Evolutionary conservation across 2,797 vertebrate species (phyloP), one percentile per base, ranked within the genome.

Genomic region (Oryzias dopingdopingensis): DNA sequence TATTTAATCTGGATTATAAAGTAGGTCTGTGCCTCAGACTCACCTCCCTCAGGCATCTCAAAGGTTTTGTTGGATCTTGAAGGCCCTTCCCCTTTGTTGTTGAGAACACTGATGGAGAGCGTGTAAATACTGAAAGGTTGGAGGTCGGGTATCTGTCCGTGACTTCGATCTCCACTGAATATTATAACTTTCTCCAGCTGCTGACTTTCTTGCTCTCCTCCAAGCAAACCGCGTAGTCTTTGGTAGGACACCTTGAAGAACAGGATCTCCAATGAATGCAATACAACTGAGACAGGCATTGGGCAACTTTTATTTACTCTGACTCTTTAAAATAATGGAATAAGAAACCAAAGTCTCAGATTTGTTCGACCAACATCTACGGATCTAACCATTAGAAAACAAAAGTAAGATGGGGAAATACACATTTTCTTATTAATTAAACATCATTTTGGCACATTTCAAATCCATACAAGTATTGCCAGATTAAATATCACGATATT

Each of bases 21-120:
- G 26, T 6, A 29, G 5, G 18, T 22, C 0, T 1, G 17, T 4
- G 20, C 3, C 32, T 0, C 0, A 42, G 26, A 80, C 83, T 60
- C 90, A 99, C 97, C 96, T 96, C 96, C 96, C 87, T 98, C 95
- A 1, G 93, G 96, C 4, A 96, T 99, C 55, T 89, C 78, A 82
- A 98, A 96, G 17, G 55, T 77, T 82, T 86, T 86, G 72, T 90
- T 89, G 1, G 81, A 47, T 76, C 95, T 97, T 44, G 92, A 72
- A 5, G 95, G 96, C 13, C 97, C 96, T 72, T 97, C 96, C 32
- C 95, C 96, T 83, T 94, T 96, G 65, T 86, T 92, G n/a, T 98
- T 99, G 42, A 96, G 84, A 60, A 94, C 96, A 55, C 86, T 93
- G 67, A 99, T 88, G 44, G 92, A 92, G 73, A 98, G 74, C 18